Conservation (phyloP, 1,140 invertebrate genomes). For the Penaeus chinensis region DNA sequence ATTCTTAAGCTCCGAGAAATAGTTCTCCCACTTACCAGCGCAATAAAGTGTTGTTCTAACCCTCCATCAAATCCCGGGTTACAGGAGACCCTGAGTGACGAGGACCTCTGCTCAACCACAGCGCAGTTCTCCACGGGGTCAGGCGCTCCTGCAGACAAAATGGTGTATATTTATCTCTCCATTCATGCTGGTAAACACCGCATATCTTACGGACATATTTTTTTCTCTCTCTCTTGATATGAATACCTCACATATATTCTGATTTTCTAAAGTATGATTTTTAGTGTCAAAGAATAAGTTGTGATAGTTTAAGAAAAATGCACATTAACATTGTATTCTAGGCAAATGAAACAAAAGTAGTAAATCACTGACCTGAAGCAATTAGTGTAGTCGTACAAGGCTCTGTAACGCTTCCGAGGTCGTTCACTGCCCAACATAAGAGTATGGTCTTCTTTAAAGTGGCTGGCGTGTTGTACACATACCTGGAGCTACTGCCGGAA, state of each 20-base stretch:
- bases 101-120: conserved; percentile 29
- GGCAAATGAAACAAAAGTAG: too few species aligned
- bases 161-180: neutral
- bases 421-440: conserved; percentile 33
- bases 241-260: too few species aligned
- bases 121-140: conserved; percentile 33
- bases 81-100: conserved; percentile 38
- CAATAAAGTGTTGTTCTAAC: conserved; percentile 24
- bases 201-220: too few species aligned
- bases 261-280: too few species aligned
- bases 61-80: conserved; percentile 35
- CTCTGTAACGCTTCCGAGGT: neutral
- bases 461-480: conserved; percentile 17
- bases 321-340: too few species aligned
- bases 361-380: conserved; percentile 21
- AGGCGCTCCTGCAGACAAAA: conserved; percentile 23
- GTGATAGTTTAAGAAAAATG: too few species aligned
- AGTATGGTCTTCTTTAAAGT: conserved; percentile 29
- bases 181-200: too few species aligned
- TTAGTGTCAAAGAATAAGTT: too few species aligned
- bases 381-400: conserved; percentile 33
- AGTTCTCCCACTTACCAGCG: conserved; percentile 2
- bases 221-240: too few species aligned
- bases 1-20: too few species aligned
- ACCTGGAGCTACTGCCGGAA: conserved; percentile 11